phyloP scores from a whole-genome alignment of 2,888 invertebrate genomes.

The Oegoconia quadripuncta region DNA sequence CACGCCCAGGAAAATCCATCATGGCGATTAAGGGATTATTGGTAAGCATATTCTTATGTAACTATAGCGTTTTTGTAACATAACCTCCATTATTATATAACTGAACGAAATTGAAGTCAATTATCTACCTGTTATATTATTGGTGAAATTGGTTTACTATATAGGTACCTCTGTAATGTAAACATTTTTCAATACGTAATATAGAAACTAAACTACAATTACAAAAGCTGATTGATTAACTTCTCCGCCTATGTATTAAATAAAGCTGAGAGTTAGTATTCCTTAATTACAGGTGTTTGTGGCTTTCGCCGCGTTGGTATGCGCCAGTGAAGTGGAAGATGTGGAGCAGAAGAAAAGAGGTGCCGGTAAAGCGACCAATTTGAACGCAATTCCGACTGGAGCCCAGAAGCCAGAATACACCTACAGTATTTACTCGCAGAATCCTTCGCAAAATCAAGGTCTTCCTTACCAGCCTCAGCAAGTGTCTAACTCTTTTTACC shows the following conservation, averaged over 20 bases:
- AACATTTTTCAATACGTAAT: no score
- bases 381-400: conserved; percentile 64
- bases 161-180: no score
- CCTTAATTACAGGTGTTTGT: conserved; percentile 55
- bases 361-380: conserved; percentile 49
- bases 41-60: conserved; percentile 43
- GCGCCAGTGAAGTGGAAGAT: conserved; percentile 59
- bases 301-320: conserved; percentile 50
- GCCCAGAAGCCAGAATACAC: conserved; percentile 70
- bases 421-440: conserved; percentile 61
- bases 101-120: no score
- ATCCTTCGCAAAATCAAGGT: conserved; percentile 36
- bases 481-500: conserved; percentile 62
- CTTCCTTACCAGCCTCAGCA: conserved; percentile 49
- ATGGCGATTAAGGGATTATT: conserved; percentile 60
- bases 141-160: no score
- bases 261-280: conserved; percentile 28
- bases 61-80: no score
- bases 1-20: conserved; percentile 20
- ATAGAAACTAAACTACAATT: no score
- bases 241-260: conserved; percentile 31
- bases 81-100: no score
- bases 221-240: conserved; percentile 40
- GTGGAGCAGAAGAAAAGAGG: conserved; percentile 68
- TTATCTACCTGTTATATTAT: no score